Evolutionary conservation across 2,113 vertebrate species (phyloP), one percentile per base, ranked within the genome.

Genomic region (Neodontobutis hainanensis): DNA sequence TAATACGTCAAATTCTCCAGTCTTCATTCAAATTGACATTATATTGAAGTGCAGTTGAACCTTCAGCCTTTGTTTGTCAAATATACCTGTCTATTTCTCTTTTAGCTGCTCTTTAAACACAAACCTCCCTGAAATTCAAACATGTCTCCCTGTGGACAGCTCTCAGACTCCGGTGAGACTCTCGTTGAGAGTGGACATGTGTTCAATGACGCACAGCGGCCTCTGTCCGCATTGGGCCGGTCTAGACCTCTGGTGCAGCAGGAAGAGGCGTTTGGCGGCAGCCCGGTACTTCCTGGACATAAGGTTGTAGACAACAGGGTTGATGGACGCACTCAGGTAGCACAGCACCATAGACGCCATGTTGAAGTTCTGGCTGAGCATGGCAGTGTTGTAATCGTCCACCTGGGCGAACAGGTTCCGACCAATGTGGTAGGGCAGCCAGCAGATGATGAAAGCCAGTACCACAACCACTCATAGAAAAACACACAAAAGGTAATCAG

Each of bases 291-390:
- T 94, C 82, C 91, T 91, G 0, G 92, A 96, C 84, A 95, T 91
- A 74, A 95, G 92, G 87, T 95, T 95, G 88, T 96, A 95, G 77
- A 96, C 94, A 36, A 97, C 84, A 0, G 95, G 94, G 84, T 94
- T 96, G 93, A 95, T 93, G 77, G 94, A 94, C 34, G 94, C 91
- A 0, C 93, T 95, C 82, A 96, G 91, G 82, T 95, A 95, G 90
- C 95, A 95, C 27, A 98, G 95, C 57, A 95, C 93, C 91, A 96
- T 91, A n/a, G 94, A 92, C 0, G 92, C 93, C 65, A 94, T 73
- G 68, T 95, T 96, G 70, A 97, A 95, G 73, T 97, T 94, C 77
- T 96, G 95, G 53, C 94, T 95, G 73, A 96, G 83, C 38, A 89
- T 71, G 87, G 94, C 93, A 8, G 73, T 92, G 55, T 71, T 53